Evolutionary conservation across 2,797 vertebrate species (phyloP), one percentile per base, ranked within the genome.

Genomic region (Tinamus major): DNA sequence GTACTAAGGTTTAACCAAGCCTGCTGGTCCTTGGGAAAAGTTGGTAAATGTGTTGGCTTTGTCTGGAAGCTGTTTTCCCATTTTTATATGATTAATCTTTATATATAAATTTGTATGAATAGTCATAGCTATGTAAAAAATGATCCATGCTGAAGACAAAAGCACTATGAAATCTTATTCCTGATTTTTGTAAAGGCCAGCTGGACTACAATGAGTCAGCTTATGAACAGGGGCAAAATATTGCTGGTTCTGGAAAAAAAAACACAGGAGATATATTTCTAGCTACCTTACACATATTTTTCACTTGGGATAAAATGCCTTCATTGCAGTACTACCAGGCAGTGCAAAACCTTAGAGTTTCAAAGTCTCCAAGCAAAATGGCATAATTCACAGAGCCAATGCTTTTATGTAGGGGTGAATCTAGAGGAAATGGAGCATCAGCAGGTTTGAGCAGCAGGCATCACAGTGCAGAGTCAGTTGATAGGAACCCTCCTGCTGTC

Each of bases 341-440:
- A 71, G 19, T 19, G 13, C 67, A 71, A 93, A 82, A 23, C 64
- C 29, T 59, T 49, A 79, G 71, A 82, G 62, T 85, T 62, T 33
- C 37, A 74, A 61, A 64, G 33, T 89, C 92, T 85, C 9, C 31
- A 84, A 85, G 61, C 39, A 87, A 67, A 91, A 69, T 37, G 80
- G 49, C 21, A 15, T 85, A 88, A 92, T 79, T 93, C 77, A 88
- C 31, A 44, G 63, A n/a, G 55, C 71, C 72, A 56, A 70, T 33
- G 79, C 74, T 89, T 89, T 90, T 81, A 53, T 61, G 41, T 61
- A 69, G 64, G n/a, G 64, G 72, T 81, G 80, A 88, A 85, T 87
- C 31, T 9, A 8, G 13, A 55, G 41, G 61, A 67, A 89, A 76
- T 5, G 26, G 56, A 77, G 31, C 71, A 65, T 82, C 80, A 90